These are phyloP conservation scores for Bugula neritina DNA, from an alignment of 2,888 invertebrate genomes.

Conservation along the genomic window DNA sequence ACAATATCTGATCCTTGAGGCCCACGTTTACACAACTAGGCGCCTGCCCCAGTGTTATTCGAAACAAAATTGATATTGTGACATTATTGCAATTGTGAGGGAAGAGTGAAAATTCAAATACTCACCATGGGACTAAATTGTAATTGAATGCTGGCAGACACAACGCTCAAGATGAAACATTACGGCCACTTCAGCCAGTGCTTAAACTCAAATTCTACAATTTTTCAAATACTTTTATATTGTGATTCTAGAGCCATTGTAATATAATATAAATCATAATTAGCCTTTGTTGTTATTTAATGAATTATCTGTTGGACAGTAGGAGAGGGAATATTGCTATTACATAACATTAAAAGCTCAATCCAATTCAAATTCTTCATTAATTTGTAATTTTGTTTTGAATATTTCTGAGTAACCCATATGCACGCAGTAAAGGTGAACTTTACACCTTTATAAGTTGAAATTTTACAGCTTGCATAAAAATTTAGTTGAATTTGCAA, in stretches of 20 bases:
- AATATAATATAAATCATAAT: not conserved
- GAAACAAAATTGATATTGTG: conserved; percentile 26
- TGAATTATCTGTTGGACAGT: too few relatives aligned
- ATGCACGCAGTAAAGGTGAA: too few relatives aligned
- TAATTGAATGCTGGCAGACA: conserved; percentile 17
- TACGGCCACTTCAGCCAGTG: not conserved
- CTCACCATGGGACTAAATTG: conserved; percentile 6
- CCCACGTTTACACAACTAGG: conserved; percentile 2
- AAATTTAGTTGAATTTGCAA: too few relatives aligned
- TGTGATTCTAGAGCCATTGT: conserved; percentile 9
- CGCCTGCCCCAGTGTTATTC: conserved; percentile 20
- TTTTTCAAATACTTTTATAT: not conserved
- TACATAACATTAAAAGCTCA: too few relatives aligned
- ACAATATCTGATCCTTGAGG: conserved; percentile 13
- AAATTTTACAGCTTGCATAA: too few relatives aligned
- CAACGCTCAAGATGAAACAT: not conserved
- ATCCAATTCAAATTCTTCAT: too few relatives aligned
- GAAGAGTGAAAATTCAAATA: not conserved
- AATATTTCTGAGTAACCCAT: too few relatives aligned
- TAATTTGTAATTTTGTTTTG: too few relatives aligned
- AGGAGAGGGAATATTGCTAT: too few relatives aligned
- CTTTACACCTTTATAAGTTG: too few relatives aligned
- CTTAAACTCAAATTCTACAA: not conserved
- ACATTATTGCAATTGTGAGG: conserved; percentile 10
- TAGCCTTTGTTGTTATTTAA: conserved; percentile 13